Base-by-base conservation (phyloP, 2,113 vertebrate genomes). In the Nothobranchius furzeri region DNA sequence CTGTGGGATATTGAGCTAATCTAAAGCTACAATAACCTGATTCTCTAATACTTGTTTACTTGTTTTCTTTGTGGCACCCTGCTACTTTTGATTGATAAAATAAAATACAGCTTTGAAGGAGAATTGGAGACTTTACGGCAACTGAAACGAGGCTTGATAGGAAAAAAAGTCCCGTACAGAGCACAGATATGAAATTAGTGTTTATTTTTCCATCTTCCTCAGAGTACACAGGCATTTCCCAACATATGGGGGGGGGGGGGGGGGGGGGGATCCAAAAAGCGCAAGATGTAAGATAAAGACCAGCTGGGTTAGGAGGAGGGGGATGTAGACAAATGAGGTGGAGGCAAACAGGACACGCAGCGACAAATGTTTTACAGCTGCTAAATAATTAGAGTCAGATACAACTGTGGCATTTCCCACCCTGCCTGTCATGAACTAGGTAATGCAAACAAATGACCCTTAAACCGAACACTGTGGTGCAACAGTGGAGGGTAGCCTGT, bases 361-460 rank as follows among this genome's bases (percentile, higher is more conserved):
- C 36, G 43, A 83, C 75, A 64, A 57, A 82, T 85, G 87, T 76
- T 78, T 82, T 76, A 73, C 74, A 85, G 69, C 76, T 76, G 78
- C 76, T 78, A 74, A 78, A 87, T 88, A 85, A 88, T 88, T 70
- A 84, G 77, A 75, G 81, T 85, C 79, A 60, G 69, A 78, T 83
- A 69, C 54, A 71, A 53, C 75, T 64, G 63, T 79, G 81, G 73
- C 81, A 65, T 76, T 68, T 52, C 76, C 71, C 84, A 64, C 65
- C 64, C 64, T n/a, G 46, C 70, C 76, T 87, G 85, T 76, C 87
- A 87, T 76, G 50, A 63, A 63, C 20, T 43, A 65, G 67, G 76
- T 85, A 85, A 87, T 85, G 68, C 70, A 83, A 83, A 90, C 85
- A 87, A 87, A 86, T 87, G 77, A 76, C 79, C 67, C 75, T 80